Percentiles rank a stretch among this genome's conserved stretches.
phyloP scores from a whole-genome alignment of 2,888 invertebrate genomes.

The Caenorhabditis sinica region DNA sequence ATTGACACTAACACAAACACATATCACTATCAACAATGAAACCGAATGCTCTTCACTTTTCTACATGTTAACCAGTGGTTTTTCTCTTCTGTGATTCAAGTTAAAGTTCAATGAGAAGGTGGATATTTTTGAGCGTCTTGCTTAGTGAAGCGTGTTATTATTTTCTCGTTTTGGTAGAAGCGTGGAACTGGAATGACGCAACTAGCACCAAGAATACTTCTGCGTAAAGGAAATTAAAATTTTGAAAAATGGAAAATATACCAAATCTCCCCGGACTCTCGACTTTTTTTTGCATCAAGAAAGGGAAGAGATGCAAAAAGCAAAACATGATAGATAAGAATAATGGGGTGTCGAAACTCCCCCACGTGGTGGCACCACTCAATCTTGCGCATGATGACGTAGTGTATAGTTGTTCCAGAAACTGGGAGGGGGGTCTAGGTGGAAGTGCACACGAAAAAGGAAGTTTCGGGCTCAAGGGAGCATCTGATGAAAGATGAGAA shows the following conservation, averaged over 20 bases:
- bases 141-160: constrained; percentile 32
- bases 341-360: constrained; percentile 30
- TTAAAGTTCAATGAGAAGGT: constrained; percentile 26
- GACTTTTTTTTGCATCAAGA: background rate
- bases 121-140: constrained; percentile 13
- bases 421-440: constrained; percentile 39
- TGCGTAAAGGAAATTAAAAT: constrained; percentile 13
- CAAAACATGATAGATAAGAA: constrained; percentile 39
- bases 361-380: constrained; percentile 26
- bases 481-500: constrained; percentile 65
- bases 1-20: constrained; percentile 66
- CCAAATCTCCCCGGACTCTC: background rate
- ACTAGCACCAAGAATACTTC: constrained; percentile 28
- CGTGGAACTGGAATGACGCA: constrained; percentile 44
- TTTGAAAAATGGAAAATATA: constrained; percentile 20
- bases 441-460: constrained; percentile 40
- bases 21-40: constrained; percentile 59
- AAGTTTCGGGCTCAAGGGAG: constrained; percentile 58
- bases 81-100: background rate
- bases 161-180: constrained; percentile 26
- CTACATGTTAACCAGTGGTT: constrained; percentile 28
- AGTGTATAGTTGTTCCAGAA: constrained; percentile 47
- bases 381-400: constrained; percentile 48
- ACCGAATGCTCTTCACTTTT: constrained; percentile 46
- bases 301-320: background rate